These are phyloP conservation scores for Pachyrhynchus sulphureomaculatus DNA, from an alignment of 1,140 invertebrate genomes.

Conservation along the genomic window DNA sequence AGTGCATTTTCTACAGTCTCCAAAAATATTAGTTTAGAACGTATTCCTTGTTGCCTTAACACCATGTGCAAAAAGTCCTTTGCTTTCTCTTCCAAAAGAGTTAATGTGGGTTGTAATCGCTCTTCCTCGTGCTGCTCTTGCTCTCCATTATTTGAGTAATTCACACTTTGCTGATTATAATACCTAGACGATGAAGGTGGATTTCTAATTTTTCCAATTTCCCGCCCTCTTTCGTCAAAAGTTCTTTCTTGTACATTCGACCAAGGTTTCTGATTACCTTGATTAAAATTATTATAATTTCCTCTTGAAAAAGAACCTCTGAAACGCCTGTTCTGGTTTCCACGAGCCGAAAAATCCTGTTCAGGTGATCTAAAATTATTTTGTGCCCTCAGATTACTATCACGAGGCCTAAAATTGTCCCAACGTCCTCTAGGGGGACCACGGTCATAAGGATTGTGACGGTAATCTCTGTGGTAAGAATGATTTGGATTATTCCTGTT, in stretches of 20 bases:
- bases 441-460: constrained; percentile 10
- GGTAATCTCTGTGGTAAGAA: neutral
- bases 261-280: neutral
- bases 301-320: neutral
- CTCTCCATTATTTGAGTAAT: neutral
- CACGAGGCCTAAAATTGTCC: neutral
- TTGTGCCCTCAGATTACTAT: neutral
- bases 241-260: constrained; percentile 3
- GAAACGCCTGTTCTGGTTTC: neutral
- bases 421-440: neutral
- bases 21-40: constrained; percentile 27
- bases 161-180: neutral
- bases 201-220: neutral
- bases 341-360: neutral
- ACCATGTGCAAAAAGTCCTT: constrained; percentile 14
- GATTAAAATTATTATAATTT: neutral
- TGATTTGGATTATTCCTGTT: constrained; percentile 1
- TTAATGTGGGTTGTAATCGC: neutral
- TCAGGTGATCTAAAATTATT: neutral
- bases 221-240: constrained; percentile 17
- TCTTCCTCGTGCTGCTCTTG: neutral
- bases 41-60: constrained; percentile 17
- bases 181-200: neutral
- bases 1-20: constrained; percentile 12
- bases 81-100: constrained; percentile 19